These are phyloP conservation scores for Nasonia giraulti DNA, from an alignment of 1,140 invertebrate genomes.

Conservation along the genomic window DNA sequence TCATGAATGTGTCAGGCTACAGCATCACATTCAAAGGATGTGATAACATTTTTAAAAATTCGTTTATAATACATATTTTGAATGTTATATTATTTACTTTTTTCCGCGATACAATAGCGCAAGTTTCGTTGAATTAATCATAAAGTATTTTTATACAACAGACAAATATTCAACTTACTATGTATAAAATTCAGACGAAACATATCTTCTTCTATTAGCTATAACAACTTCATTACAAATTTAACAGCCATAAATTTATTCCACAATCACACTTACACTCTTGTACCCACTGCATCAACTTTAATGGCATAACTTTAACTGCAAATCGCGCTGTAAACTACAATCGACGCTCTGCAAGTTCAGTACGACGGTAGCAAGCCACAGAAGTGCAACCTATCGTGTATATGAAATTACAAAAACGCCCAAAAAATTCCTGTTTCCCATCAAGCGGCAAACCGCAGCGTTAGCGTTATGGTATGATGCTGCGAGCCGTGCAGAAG, in stretches of 20 bases:
- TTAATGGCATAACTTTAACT: not conserved
- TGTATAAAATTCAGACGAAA: too few relatives aligned
- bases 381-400: not conserved
- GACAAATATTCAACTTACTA: too few relatives aligned
- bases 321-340: constrained; percentile 21
- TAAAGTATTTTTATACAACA: too few relatives aligned
- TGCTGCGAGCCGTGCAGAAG: constrained; percentile 42
- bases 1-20: too few relatives aligned
- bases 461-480: constrained; percentile 55
- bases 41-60: too few relatives aligned
- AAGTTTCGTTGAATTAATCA: too few relatives aligned
- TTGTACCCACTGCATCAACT: not conserved
- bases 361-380: not conserved
- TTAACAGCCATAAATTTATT: not conserved
- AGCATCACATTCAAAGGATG: too few relatives aligned
- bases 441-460: constrained; percentile 69
- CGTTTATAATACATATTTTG: too few relatives aligned
- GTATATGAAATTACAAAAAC: constrained; percentile 55
- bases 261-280: not conserved
- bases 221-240: not conserved
- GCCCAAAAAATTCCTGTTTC: constrained; percentile 62
- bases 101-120: too few relatives aligned
- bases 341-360: not conserved
- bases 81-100: too few relatives aligned
- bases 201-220: not conserved